These are phyloP conservation scores for Acromyrmex charruanus DNA, from an alignment of 1,140 invertebrate species.

Conservation along the genomic window DNA sequence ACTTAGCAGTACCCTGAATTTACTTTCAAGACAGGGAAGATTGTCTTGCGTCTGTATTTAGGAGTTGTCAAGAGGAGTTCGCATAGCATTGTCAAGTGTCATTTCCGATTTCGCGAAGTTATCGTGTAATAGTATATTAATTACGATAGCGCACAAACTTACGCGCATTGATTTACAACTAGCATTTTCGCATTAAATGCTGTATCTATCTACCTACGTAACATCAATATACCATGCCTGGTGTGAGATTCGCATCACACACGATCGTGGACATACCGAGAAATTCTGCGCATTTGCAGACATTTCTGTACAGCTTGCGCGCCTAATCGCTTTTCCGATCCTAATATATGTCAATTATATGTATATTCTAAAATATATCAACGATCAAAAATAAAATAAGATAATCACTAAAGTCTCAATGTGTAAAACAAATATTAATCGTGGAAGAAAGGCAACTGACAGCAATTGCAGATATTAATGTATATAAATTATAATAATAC, in stretches of 20 bases:
- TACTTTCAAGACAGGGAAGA: constrained; percentile 1
- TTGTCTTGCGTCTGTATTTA: constrained; percentile 12
- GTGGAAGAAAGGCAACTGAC: too few relatives aligned
- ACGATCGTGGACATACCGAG: constrained; percentile 21
- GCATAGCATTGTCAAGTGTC: background rate
- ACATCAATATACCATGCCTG: constrained; percentile 33
- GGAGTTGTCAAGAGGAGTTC: background rate
- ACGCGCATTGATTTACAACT: constrained; percentile 23
- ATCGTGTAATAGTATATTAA: constrained; percentile 30
- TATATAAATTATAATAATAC: too few relatives aligned
- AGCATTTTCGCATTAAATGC: constrained; percentile 14
- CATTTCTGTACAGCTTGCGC: background rate
- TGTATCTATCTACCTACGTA: constrained; percentile 16
- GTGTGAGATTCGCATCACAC: constrained; percentile 14
- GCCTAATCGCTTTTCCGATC: background rate
- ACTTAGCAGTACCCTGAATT: too few relatives aligned
- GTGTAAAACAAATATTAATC: too few relatives aligned
- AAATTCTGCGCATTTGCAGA: constrained; percentile 44
- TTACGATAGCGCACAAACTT: constrained; percentile 19
- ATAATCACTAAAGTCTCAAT: too few relatives aligned
- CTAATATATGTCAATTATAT: background rate
- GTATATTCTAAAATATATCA: background rate
- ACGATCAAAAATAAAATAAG: too few relatives aligned
- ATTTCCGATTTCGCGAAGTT: constrained; percentile 23
- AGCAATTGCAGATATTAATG: too few relatives aligned